Base-by-base conservation (phyloP, 2,797 vertebrate species). In the Alauda arvensis region DNA sequence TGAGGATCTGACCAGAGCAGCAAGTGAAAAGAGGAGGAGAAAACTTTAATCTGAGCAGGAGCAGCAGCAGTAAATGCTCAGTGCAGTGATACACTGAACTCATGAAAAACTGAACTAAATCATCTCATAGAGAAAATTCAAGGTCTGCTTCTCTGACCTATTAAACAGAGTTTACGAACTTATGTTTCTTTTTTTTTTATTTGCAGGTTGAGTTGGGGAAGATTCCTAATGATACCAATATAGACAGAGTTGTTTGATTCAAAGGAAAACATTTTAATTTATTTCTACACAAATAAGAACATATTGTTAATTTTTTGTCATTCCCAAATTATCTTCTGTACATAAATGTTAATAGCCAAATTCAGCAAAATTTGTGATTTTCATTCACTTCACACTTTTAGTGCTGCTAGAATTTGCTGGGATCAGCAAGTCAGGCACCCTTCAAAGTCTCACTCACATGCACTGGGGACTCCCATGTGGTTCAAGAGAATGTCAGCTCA, bases 261-360 rank as follows among this genome's bases (percentile, higher is more conserved):
- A 68, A 80, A 80, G 11, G 2, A 57, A 88, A 86, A 39, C 4
- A 52, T 52, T 42, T 81, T 48, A 4, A 46, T 7, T 11, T 29
- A 70, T 57, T 39, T 87, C 46, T 45, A 66, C 53, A 31, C 8
- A 76, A 59, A 39, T 55, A 83, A 21, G 51, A 66, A 33, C 20
- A 67, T 5, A 56, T 9, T 18, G 9, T 8, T 10, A 2, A 26
- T 10, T 67, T 78, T 55, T 56, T 6, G 4, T 42, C 0, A 60
- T 77, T 91, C 67, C 8, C 12, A 31, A 77, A 79, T 77, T 77
- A 49, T 34, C 21, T 83, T 71, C n/a, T 57, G 14, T 23, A 49
- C 4, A 25, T 42, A 67, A 75, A 85, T 2, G 1, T 29, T 29
- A 80, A 70, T 2, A 17, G 13, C 6, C 65, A 12, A 83, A 76